These are phyloP conservation scores for Pristionchus maxplancki DNA, from an alignment of 2,888 invertebrate species.

Conservation along the genomic window DNA sequence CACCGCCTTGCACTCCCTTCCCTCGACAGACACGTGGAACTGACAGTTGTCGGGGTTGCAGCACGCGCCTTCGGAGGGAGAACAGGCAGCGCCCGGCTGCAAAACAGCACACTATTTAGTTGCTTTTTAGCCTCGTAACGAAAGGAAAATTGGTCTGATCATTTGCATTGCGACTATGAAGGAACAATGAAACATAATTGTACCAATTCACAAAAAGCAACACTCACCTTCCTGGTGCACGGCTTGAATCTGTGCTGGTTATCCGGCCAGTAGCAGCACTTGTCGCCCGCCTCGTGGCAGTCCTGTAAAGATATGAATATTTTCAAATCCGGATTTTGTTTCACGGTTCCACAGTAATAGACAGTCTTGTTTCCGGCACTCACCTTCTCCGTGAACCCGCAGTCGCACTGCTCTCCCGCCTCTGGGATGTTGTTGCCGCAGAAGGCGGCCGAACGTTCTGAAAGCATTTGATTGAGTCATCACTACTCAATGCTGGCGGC, in stretches of 20 bases:
- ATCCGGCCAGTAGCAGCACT: conserved; percentile 84
- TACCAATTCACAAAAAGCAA: not conserved
- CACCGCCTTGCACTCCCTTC: conserved; percentile 79
- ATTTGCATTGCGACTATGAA: too few relatives aligned
- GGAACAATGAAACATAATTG: not conserved
- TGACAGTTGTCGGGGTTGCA: conserved; percentile 90
- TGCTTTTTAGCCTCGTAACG: too few relatives aligned
- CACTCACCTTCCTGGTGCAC: conserved; percentile 86
- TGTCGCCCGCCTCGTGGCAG: conserved; percentile 83
- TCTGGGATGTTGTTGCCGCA: conserved; percentile 99
- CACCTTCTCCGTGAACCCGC: conserved; percentile 83
- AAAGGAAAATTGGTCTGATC: too few relatives aligned
- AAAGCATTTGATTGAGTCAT: conserved; percentile 58
- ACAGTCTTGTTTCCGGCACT: not conserved
- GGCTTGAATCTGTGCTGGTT: conserved; percentile 58
- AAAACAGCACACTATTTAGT: not conserved
- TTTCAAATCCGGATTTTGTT: not conserved
- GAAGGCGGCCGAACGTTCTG: conserved; percentile 94
- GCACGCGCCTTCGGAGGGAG: conserved; percentile 96
- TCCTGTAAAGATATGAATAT: conserved; percentile 80
- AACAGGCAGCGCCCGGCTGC: conserved; percentile 67
- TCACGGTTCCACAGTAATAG: not conserved
- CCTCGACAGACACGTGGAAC: conserved; percentile 76
- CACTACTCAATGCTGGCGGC: not conserved
- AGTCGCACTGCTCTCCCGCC: conserved; percentile 97